Percentiles rank a stretch among this genome's conserved stretches.
phyloP scores from a whole-genome alignment of 1,140 invertebrate genomes.

The Centruroides sculpturatus region DNA sequence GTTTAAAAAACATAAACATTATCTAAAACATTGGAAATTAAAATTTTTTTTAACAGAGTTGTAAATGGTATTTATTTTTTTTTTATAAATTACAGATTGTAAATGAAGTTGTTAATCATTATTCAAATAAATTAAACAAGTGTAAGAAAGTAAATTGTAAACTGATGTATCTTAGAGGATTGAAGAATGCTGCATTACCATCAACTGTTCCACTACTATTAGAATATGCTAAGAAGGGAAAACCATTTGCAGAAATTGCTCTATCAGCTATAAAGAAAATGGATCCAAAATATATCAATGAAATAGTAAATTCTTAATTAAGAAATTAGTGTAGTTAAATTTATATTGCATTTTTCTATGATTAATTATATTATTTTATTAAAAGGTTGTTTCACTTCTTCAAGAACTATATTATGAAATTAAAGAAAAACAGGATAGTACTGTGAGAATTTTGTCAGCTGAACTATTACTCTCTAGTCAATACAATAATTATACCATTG shows the following conservation, averaged over 20 bases:
- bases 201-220: neutral
- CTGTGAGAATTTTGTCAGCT: constrained; percentile 49
- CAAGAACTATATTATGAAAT: too few relatives aligned
- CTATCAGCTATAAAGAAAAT: constrained; percentile 12
- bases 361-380: too few relatives aligned
- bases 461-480: constrained; percentile 48
- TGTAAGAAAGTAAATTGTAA: neutral
- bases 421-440: constrained; percentile 29
- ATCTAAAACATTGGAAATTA: too few relatives aligned
- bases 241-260: constrained; percentile 5
- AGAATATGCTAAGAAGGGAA: constrained; percentile 8
- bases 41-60: too few relatives aligned
- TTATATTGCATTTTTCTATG: too few relatives aligned
- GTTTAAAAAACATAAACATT: too few relatives aligned
- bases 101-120: constrained; percentile 3
- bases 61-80: too few relatives aligned
- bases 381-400: too few relatives aligned
- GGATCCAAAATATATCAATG: constrained; percentile 6
- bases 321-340: too few relatives aligned
- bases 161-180: neutral
- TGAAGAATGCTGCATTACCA: constrained; percentile 5
- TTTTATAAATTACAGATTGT: neutral
- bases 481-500: too few relatives aligned
- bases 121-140: constrained; percentile 13
- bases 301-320: constrained; percentile 7